These are phyloP conservation scores for Azorinus chamasolen DNA, from an alignment of 2,888 invertebrate species.

Conservation along the genomic window DNA sequence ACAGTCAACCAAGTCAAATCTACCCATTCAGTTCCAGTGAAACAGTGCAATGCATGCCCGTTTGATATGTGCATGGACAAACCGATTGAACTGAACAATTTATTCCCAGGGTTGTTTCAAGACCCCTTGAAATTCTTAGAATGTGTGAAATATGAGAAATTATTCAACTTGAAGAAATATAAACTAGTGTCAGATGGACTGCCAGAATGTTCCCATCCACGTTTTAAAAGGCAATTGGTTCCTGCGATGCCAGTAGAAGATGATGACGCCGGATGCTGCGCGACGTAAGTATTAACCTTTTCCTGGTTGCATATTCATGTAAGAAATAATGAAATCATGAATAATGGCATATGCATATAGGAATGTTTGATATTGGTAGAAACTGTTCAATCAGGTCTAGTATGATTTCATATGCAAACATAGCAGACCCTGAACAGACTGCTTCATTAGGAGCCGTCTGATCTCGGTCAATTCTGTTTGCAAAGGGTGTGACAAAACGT, in stretches of 20 bases:
- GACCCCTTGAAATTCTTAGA: slow-evolving; percentile 51
- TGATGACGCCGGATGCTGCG: slow-evolving; percentile 56
- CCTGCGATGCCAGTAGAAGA: slow-evolving; percentile 31
- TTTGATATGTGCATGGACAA: slow-evolving; percentile 60
- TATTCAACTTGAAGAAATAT: slow-evolving; percentile 50
- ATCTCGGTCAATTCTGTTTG: too few species aligned
- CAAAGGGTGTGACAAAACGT: too few species aligned
- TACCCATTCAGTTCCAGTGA: slow-evolving; percentile 11
- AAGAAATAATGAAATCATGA: too few species aligned
- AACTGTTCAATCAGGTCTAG: too few species aligned
- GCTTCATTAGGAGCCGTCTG: too few species aligned
- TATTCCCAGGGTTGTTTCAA: slow-evolving; percentile 61
- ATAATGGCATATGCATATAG: too few species aligned
- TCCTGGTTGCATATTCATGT: too few species aligned
- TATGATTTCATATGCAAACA: too few species aligned
- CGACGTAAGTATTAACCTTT: slow-evolving; percentile 60
- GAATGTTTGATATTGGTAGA: too few species aligned
- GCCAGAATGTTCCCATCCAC: slow-evolving; percentile 52
- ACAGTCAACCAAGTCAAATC: slow-evolving; percentile 19
- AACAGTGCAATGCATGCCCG: slow-evolving; percentile 53
- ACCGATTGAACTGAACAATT: slow-evolving; percentile 35
- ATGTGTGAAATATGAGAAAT: slow-evolving; percentile 39
- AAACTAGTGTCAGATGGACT: slow-evolving; percentile 55
- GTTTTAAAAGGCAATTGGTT: slow-evolving; percentile 49
- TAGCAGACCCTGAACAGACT: too few species aligned